Evolutionary conservation across 2,113 vertebrate genomes (phyloP), one percentile per base, ranked within the genome.

Genomic region (Xiphophorus maculatus): DNA sequence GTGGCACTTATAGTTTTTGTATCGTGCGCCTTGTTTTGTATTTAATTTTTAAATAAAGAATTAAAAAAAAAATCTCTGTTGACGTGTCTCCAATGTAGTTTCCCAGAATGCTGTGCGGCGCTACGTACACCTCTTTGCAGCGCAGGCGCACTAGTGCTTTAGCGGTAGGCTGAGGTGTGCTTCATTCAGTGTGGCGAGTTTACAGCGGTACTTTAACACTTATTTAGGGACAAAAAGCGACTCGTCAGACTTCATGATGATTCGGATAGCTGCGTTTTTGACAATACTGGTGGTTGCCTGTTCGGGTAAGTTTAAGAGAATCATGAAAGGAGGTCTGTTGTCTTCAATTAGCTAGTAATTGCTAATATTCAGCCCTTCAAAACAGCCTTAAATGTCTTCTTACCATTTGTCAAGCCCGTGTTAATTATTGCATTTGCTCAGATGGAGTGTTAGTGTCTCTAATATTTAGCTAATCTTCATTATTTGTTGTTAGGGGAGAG

Each of bases 401-500:
- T 19, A 3, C 25, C 48, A n/a, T 61, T 33, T 77, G 5, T 4
- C 3, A 8, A 27, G 11, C 61, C 51, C 9, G 0, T 10, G 51
- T n/a, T 10, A 58, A 58, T 58, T 19, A 2, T 81, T 25, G 14
- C 58, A 17, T 5, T 12, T 30, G 51, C 32, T 14, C 5, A 37
- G 37, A 32, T 27, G 17, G 27, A 25, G 12, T 0, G 19, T 25
- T 19, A 11, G 1, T 62, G 51, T 66, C 11, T 1, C 11, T 9
- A 9, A 15, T 15, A 15, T 42, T 44, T 9, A 44, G 4, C 54
- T 81, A 58, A 75, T 27, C 19, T 84, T 51, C 11, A 0, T 44
- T 85, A 3, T 28, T n/a, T 67, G 66, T 8, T 73, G 4, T 13
- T 90, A 97, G 96, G 93, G 58, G 97, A 98, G 86, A 95, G 92